Evolutionary conservation across 1,140 invertebrate genomes (phyloP).

Genomic region (Cydia pomonella): DNA sequence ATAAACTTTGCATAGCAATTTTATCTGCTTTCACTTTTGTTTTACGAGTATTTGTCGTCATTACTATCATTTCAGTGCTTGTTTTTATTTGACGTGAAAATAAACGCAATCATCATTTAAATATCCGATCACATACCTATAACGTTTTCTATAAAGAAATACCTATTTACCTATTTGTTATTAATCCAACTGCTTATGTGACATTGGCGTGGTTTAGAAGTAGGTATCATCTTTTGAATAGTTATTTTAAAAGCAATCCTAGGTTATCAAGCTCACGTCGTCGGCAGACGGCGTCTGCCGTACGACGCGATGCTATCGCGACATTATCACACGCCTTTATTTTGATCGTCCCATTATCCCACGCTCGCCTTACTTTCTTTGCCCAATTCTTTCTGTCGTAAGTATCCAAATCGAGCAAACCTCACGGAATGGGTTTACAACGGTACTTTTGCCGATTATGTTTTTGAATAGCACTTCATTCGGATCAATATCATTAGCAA

Average conservation of each 20-base stretch:
- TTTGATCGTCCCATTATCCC: slow-evolving; percentile 58
- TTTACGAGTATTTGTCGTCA: slow-evolving; percentile 20
- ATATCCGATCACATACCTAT: background rate
- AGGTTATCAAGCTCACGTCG: slow-evolving; percentile 6
- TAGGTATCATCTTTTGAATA: background rate
- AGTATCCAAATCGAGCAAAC: slow-evolving; percentile 50
- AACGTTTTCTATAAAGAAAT: background rate
- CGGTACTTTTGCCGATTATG: slow-evolving; percentile 46
- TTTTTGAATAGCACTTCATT: slow-evolving; percentile 24
- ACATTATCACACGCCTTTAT: slow-evolving; percentile 45
- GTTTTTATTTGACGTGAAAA: background rate
- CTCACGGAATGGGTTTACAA: slow-evolving; percentile 49
- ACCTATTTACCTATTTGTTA: background rate
- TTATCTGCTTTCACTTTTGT: slow-evolving; percentile 23
- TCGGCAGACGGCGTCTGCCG: slow-evolving; percentile 32
- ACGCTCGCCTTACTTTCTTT: slow-evolving; percentile 60
- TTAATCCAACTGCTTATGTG: background rate
- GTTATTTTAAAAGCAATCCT: slow-evolving; percentile 14
- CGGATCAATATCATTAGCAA: slow-evolving; percentile 24
- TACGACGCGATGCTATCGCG: slow-evolving; percentile 43
- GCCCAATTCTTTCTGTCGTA: slow-evolving; percentile 43
- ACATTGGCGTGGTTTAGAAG: background rate
- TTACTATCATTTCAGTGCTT: slow-evolving; percentile 1
- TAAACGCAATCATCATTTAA: background rate
- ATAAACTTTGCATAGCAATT: slow-evolving; percentile 32